Evolutionary conservation across 92 coral and sea anemone genomes (phyloP).

Genomic region (Zoanthus solanderi): DNA sequence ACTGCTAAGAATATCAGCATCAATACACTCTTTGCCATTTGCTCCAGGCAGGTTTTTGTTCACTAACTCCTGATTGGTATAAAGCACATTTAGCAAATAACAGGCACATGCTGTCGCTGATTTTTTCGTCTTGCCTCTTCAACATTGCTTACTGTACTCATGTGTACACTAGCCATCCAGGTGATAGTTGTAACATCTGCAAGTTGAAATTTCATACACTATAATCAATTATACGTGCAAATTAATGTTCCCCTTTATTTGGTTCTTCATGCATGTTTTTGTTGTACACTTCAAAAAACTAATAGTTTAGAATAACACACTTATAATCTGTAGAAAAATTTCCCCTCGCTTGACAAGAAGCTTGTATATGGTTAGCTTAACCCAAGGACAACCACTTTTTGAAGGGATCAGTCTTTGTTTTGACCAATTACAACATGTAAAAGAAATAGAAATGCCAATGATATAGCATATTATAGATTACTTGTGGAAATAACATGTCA

Average conservation of each 20-base stretch:
- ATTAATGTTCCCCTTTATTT: not conserved
- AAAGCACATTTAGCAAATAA: constrained; percentile 36
- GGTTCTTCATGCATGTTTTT: constrained; percentile 10
- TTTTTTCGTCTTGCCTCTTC: constrained; percentile 11
- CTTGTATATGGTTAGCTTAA: not conserved
- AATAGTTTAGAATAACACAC: not conserved
- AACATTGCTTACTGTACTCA: not conserved
- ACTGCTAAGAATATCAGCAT: constrained; percentile 28
- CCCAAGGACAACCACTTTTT: not conserved
- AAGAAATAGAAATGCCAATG: not conserved
- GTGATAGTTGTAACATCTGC: not conserved
- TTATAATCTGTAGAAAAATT: not conserved
- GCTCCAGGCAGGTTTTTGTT: constrained; percentile 32
- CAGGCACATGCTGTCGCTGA: constrained; percentile 39
- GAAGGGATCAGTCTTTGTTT: not conserved
- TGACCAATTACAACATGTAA: not conserved
- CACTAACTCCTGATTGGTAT: constrained; percentile 30
- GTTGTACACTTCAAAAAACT: constrained; percentile 7
- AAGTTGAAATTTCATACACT: not conserved
- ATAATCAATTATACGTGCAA: not conserved
- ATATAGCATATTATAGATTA: not conserved
- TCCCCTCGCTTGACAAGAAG: not conserved
- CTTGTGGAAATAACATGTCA: constrained; percentile 16
- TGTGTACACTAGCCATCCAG: not conserved
- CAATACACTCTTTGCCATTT: constrained; percentile 24